Evolutionary conservation across 2,113 vertebrate genomes (phyloP), one percentile per base, ranked within the genome.

Genomic region (Morone chrysops): DNA sequence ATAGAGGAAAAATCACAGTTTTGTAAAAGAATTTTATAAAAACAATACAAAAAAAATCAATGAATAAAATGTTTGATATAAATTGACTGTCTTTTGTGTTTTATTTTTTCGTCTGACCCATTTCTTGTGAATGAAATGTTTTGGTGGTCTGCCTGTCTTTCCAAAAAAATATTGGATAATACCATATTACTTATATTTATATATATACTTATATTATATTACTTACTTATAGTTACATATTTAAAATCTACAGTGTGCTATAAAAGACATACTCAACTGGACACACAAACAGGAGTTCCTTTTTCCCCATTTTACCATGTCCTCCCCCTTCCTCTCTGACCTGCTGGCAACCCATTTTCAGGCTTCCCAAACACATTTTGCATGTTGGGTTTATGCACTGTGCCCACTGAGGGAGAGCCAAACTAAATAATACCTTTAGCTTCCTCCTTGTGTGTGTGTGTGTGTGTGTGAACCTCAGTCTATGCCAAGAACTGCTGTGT

Each of bases 21-120:
- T 94, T 93, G 86, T 92, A 87, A 89, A 90, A 89, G 43, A 80
- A 79, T 92, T 94, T 94, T 93, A 79, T 92, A 91, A 92, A 90
- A 85, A 77, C 48, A 73, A 73, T 82, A 41, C 12, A 45, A 73
- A 61, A 74, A 71, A 69, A 80, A 80, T 48, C n/a, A 73, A 80
- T 12, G 4, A 94, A 93, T 81, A 90, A 93, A 94, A 83, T 63
- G 41, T 88, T 93, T 92, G 82, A 80, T 90, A 91, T 80, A 81
- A 91, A 78, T 4, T 22, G 43, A 22, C 51, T 70, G 78, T 78
- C n/a, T 13, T 78, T 5, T 79, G 16, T 66, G 13, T 78, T 1
- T 54, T 78, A n/a, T 73, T 84, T 62, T 3, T 25, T 25, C 25
- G 2, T 70, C 6, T 66, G 36, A 17, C 2, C 25, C 7, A 41